Percentiles rank a stretch among this genome's conserved stretches.
Conservation (phyloP, 2,113 vertebrate genomes). For the Lophura nycthemera region DNA sequence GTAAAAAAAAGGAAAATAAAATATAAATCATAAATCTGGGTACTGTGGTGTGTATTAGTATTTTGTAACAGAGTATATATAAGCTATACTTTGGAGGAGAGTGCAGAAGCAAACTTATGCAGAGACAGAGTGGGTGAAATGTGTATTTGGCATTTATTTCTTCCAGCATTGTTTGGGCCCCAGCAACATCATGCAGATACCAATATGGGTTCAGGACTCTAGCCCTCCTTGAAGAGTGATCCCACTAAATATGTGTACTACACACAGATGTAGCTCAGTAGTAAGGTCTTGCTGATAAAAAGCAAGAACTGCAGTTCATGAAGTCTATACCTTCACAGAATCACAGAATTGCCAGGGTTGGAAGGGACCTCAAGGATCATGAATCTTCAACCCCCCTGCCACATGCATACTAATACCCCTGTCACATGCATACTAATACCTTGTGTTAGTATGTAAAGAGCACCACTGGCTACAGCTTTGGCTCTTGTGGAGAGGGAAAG, state of each 20-base stretch:
- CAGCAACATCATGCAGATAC: not conserved
- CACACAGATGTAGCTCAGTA: not conserved
- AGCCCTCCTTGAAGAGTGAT: not conserved
- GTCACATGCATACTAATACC: no score
- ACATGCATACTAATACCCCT: no score
- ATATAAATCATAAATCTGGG: not conserved
- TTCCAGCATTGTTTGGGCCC: not conserved
- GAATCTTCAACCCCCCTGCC: no score
- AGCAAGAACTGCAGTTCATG: not conserved
- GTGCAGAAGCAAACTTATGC: not conserved
- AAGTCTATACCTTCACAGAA: not conserved
- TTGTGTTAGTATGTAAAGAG: not conserved
- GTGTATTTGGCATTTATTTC: not conserved
- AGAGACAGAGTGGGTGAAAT: not conserved
- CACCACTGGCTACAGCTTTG: not conserved
- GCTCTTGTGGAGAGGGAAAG: not conserved
- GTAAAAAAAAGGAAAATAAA: slow-evolving; percentile 47
- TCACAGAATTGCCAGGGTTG: no score
- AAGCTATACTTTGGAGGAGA: not conserved
- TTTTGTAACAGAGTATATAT: not conserved
- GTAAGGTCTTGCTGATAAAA: not conserved
- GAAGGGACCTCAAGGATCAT: no score
- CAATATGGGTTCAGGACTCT: not conserved
- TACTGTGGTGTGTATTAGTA: not conserved
- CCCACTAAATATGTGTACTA: not conserved